Evolutionary conservation across 1,140 invertebrate species (phyloP), one percentile per base, ranked within the genome.

Genomic region (Ruditapes philippinarum): DNA sequence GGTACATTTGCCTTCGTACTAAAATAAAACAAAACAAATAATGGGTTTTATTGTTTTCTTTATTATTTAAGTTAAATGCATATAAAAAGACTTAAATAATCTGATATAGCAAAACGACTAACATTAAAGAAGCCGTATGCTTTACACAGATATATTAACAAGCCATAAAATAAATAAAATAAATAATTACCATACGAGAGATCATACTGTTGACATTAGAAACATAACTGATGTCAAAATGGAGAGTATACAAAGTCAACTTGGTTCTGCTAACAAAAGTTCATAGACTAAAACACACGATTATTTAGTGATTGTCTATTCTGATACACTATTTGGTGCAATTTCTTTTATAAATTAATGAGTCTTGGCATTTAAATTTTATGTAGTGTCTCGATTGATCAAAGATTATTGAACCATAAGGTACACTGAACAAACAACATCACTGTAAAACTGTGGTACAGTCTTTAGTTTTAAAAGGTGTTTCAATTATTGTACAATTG

Each of bases 331-430:
- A 7, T 5, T 57, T 7, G 54, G 4, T 57, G 54, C 54, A 25
- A 4, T 57, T 5, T 57, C 54, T 57, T 57, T 57, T 57, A 12
- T 4, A n/a, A 57, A n/a, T n/a, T 22, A 14, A 73, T 73, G 5
- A 40, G 68, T 73, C 68, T 73, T 73, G 68, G 68, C 68, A 73
- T 73, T 12, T 31, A 31, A 40, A 22, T 73, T 38, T 4, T 73
- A 19, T 73, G 68, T 73, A 73, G 68, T 73, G 68, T 73, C 36
- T 73, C 68, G 68, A 7, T 33, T 73, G 9, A 19, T 57, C 54
- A 57, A 57, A 57, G 54, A 22, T 25, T 12, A 57, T 57, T 7
- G 4, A 57, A n/a, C 54, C 54, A 57, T 57, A 4, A 57, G 54
- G 4, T 22, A 19, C n/a, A 57, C 17, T 12, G 54, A 57, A n/a